Evolutionary conservation across 2,113 vertebrate species (phyloP), one percentile per base, ranked within the genome.

Genomic region (Steatornis caripensis): DNA sequence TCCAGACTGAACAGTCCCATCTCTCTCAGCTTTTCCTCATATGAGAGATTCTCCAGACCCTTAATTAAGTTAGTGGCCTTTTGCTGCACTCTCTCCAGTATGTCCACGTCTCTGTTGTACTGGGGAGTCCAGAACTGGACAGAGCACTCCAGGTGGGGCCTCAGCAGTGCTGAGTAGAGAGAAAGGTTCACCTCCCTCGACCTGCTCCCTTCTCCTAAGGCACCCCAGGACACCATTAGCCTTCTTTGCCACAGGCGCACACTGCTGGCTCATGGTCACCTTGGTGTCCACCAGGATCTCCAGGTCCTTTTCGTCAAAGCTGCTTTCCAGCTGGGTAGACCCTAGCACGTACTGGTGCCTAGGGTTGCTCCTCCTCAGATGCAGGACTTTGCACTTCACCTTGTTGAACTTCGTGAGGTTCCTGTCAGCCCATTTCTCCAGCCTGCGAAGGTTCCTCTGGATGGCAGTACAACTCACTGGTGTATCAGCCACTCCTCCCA

Each of bases 51-150:
- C n/a, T 72, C n/a, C 27, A 34, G 64, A 23, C 43, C 11, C 9
- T 54, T 55, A 36, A 46, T 37, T 22, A 69, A 61, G 30, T 79
- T 41, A 4, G 32, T 27, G 19, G 29, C 14, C 14, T 41, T 82
- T 15, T 69, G 39, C n/a, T 58, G n/a, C 15, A 9, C 10, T 77
- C 16, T 54, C 13, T 55, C 36, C 17, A 24, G 15, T 32, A 53
- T 1, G 0, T 12, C 16, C 26, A n/a, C 6, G 11, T 11, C 23
- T 32, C 37, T 66, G 4, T 37, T 30, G 10, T 14, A 18, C 11
- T 15, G 21, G 9, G 23, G 39, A 58, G 26, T 2, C 27, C 43
- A 90, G 53, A 92, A 90, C 9, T 7, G 26, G 15, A 32, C 58
- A 84, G 15, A 68, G 32, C 4, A 49, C 14, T 69, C 32, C 69